A percentile compares a stretch with the other conserved stretches of the same genome.
Conservation (phyloP, 2,888 invertebrate species). For the Spodoptera littoralis region DNA sequence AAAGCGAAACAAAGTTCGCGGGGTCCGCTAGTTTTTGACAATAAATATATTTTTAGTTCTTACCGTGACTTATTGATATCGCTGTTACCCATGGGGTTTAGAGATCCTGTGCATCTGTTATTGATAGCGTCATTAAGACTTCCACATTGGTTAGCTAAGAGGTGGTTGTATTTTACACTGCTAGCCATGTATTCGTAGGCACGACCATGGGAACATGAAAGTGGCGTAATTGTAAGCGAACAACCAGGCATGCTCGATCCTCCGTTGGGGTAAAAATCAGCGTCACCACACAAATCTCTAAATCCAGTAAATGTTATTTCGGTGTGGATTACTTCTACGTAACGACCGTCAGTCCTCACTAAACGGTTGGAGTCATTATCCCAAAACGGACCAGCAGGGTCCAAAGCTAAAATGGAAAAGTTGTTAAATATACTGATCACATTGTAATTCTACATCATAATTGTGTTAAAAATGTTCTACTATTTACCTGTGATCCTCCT, state of each 20-base stretch:
- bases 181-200: slow-evolving; percentile 72
- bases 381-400: slow-evolving; percentile 81
- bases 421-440: background rate
- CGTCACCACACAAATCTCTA: slow-evolving; percentile 68
- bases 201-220: slow-evolving; percentile 72
- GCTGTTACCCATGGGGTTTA: slow-evolving; percentile 22
- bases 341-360: slow-evolving; percentile 65
- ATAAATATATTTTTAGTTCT: background rate
- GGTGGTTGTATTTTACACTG: slow-evolving; percentile 68
- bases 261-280: slow-evolving; percentile 79
- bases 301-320: slow-evolving; percentile 68
- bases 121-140: slow-evolving; percentile 57
- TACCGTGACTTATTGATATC: slow-evolving; percentile 10
- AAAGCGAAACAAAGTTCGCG: too few relatives aligned
- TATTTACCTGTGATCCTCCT: slow-evolving; percentile 75
- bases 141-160: slow-evolving; percentile 69
- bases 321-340: slow-evolving; percentile 82
- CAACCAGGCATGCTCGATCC: slow-evolving; percentile 76
- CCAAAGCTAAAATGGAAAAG: slow-evolving; percentile 66
- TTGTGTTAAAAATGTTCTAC: background rate
- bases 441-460: too few relatives aligned
- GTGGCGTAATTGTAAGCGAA: slow-evolving; percentile 32
- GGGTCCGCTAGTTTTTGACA: too few relatives aligned
- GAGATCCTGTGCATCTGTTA: slow-evolving; percentile 59
- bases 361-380: slow-evolving; percentile 64